A percentile compares a stretch with the other conserved stretches of the same genome.
These are phyloP conservation scores for Vicugna pacos DNA, from an alignment of 2,113 vertebrate genomes.

Conservation along the genomic window DNA sequence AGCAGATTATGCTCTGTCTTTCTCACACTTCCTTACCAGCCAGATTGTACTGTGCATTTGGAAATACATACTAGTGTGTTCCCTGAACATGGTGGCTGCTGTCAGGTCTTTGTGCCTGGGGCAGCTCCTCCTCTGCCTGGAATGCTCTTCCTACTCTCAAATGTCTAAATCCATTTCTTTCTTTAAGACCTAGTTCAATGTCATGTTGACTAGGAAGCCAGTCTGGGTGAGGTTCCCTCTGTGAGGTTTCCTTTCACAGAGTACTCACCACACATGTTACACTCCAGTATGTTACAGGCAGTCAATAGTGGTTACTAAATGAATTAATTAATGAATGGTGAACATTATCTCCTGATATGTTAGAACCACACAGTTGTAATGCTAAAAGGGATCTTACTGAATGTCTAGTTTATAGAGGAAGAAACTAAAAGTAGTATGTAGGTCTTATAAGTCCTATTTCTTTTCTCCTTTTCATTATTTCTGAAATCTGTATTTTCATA, in stretches of 20 bases:
- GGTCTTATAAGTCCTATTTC: neutral
- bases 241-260: neutral
- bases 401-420: neutral
- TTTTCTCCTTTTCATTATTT: neutral
- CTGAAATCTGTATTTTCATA: constrained; percentile 33
- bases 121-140: neutral
- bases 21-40: neutral
- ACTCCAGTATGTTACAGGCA: neutral
- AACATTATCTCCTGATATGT: neutral
- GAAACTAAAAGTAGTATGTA: neutral
- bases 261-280: neutral
- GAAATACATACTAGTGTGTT: neutral
- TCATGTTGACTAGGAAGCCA: neutral
- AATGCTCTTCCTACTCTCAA: neutral
- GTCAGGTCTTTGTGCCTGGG: neutral
- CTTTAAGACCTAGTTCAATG: neutral
- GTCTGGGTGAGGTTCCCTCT: neutral
- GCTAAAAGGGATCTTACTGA: neutral
- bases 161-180: neutral
- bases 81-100: neutral
- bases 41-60: neutral
- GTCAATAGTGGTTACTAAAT: neutral
- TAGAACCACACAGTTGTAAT: neutral
- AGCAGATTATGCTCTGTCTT: neutral
- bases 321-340: neutral